Evolutionary conservation across 2,888 invertebrate species (phyloP).

Genomic region (Leptinotarsa tumamoca): DNA sequence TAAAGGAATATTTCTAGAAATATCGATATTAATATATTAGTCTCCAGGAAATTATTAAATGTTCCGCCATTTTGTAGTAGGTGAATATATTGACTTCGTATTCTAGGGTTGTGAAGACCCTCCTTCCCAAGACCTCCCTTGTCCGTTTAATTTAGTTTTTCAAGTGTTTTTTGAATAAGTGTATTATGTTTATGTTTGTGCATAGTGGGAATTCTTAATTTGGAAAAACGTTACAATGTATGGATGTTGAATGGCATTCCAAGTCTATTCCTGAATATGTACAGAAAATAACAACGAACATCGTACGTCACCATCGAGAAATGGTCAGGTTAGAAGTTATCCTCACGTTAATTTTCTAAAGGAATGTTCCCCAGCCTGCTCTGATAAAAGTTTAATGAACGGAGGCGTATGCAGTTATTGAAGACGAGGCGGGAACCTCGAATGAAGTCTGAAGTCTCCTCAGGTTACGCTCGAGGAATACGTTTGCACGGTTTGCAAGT

Average conservation of each 20-base stretch:
- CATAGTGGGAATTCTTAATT: too few relatives aligned
- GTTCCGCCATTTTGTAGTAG: too few relatives aligned
- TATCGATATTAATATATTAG: too few relatives aligned
- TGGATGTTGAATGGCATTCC: background rate
- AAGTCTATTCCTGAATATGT: background rate
- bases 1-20: too few relatives aligned
- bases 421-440: conserved; percentile 7
- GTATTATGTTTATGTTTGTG: too few relatives aligned
- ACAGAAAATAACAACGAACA: background rate
- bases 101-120: too few relatives aligned
- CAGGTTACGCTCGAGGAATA: conserved; percentile 32
- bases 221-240: too few relatives aligned
- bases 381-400: conserved; percentile 23
- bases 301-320: background rate
- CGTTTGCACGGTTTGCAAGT: conserved; percentile 34
- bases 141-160: too few relatives aligned
- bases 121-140: too few relatives aligned
- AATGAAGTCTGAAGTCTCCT: conserved; percentile 7
- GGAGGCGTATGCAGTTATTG: conserved; percentile 28
- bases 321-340: background rate
- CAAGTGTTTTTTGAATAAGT: too few relatives aligned
- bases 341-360: background rate
- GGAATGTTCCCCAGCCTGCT: conserved; percentile 7
- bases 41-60: too few relatives aligned
- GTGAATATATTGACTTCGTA: too few relatives aligned